These are phyloP conservation scores for Centropus bengalensis DNA, from an alignment of 2,113 vertebrate genomes.

Conservation along the genomic window DNA sequence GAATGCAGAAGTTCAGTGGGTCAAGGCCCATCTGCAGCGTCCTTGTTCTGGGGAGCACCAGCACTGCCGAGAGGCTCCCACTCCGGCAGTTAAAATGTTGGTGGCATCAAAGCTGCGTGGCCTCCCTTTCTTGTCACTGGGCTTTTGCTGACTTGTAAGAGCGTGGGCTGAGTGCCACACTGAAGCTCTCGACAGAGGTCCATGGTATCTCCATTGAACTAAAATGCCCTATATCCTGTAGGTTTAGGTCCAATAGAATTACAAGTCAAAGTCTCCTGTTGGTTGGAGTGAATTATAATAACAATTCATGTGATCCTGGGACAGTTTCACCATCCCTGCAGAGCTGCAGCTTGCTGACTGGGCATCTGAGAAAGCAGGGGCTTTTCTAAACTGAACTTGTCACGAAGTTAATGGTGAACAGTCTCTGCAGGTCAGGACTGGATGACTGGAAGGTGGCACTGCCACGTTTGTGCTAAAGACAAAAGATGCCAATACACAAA, in stretches of 20 bases:
- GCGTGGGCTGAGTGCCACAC: not conserved
- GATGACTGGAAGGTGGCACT: not conserved
- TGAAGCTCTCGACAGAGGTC: not conserved
- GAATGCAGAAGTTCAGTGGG: not conserved
- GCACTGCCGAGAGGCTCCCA: not conserved
- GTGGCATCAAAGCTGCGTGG: not conserved
- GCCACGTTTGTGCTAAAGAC: not conserved
- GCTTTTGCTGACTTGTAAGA: not conserved
- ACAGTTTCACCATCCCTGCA: not conserved
- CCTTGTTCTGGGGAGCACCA: not conserved
- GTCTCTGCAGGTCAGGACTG: not conserved
- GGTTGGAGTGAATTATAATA: not conserved
- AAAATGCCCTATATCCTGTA: not conserved
- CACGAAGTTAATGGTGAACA: not conserved
- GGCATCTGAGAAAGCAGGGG: not conserved
- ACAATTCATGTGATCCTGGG: not conserved
- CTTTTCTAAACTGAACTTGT: not conserved
- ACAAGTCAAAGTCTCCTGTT: not conserved
- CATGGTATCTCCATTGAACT: not conserved
- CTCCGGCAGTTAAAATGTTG: not conserved
- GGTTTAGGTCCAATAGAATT: not conserved
- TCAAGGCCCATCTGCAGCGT: not conserved
- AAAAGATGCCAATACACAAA: not conserved
- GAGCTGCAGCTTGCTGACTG: rapidly evolving
- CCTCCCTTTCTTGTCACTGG: not conserved